These are phyloP conservation scores for Murina feae DNA, from an alignment of 2,113 vertebrate genomes.

Conservation along the genomic window DNA sequence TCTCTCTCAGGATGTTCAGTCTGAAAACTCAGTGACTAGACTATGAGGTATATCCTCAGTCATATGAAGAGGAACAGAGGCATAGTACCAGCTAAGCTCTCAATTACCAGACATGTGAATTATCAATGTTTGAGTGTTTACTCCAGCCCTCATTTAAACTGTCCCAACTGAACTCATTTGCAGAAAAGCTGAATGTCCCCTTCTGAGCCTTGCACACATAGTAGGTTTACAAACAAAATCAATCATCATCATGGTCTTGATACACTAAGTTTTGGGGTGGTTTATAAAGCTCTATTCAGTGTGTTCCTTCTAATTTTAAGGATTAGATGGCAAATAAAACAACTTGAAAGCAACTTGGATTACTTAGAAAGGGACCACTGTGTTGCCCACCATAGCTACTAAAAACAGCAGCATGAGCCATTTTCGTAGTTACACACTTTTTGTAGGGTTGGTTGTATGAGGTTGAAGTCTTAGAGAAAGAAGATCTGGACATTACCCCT, in stretches of 20 bases:
- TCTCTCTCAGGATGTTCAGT: not conserved
- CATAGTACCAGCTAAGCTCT: not conserved
- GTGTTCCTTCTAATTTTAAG: not conserved
- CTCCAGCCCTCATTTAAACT: not conserved
- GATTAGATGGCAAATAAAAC: not conserved
- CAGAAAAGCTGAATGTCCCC: not conserved
- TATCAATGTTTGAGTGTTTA: not conserved
- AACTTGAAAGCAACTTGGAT: not conserved
- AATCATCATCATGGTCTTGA: not conserved
- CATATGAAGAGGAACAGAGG: not conserved
- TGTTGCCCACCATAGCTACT: too few species aligned
- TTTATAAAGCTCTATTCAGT: not conserved
- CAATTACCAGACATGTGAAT: not conserved
- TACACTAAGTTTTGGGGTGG: not conserved
- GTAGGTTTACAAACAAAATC: not conserved
- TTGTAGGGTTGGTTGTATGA: not conserved
- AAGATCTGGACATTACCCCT: not conserved
- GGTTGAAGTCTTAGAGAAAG: not conserved
- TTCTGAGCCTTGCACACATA: not conserved
- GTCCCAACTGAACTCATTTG: not conserved
- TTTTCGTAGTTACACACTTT: not conserved
- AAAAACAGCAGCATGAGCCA: not conserved
- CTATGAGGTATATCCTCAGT: not conserved
- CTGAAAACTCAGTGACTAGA: not conserved
- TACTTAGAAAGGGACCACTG: not conserved